Conservation (phyloP, 2,888 invertebrate species). For the Hartigia nigra region DNA sequence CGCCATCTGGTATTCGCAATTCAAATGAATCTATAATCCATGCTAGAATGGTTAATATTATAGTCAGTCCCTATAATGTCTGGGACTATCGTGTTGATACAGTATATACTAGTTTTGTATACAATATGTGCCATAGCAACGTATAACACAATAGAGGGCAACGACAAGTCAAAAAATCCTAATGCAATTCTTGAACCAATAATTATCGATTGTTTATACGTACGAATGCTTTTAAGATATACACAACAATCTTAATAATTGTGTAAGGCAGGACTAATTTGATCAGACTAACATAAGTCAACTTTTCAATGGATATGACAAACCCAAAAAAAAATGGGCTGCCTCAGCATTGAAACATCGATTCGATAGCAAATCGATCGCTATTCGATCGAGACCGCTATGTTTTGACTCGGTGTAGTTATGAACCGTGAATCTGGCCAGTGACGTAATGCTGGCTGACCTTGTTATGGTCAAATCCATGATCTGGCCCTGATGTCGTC, state of each 20-base stretch:
- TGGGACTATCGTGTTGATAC: background rate
- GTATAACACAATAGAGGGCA: background rate
- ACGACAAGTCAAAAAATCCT: background rate
- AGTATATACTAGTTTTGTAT: too few species aligned
- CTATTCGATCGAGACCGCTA: background rate
- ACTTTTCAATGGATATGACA: background rate
- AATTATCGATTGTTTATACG: background rate
- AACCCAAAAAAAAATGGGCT: background rate
- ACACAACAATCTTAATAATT: background rate
- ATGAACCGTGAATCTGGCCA: background rate
- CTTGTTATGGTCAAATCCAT: slow-evolving; percentile 9
- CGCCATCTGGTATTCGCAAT: slow-evolving; percentile 25
- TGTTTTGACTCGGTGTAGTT: background rate
- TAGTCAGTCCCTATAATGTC: background rate
- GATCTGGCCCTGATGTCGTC: background rate
- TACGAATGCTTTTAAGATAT: background rate
- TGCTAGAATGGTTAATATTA: background rate
- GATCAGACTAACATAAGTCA: background rate
- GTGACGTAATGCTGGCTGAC: background rate
- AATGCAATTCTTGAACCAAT: background rate
- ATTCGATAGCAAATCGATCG: background rate
- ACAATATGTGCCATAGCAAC: background rate
- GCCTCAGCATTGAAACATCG: background rate
- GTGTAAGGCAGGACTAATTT: background rate
- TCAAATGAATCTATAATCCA: slow-evolving; percentile 17